Percentiles rank a stretch among this genome's conserved stretches.
phyloP scores from a whole-genome alignment of 2,888 invertebrate genomes.

The Dendrolimus houi region DNA sequence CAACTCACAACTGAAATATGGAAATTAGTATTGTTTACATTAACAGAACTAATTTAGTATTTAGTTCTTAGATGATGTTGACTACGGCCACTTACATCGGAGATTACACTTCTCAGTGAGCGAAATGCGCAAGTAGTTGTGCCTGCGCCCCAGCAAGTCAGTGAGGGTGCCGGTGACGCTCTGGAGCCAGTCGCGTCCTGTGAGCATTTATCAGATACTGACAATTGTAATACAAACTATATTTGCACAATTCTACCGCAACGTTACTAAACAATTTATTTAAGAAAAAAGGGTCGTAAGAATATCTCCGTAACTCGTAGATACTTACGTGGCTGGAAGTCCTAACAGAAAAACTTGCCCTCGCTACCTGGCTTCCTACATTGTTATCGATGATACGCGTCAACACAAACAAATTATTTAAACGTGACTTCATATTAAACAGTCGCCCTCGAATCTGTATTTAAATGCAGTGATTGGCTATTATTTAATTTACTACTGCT shows the following conservation, averaged over 20 bases:
- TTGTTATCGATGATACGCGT: constrained; percentile 3
- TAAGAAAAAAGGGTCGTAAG: no score
- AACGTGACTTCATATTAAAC: constrained; percentile 9
- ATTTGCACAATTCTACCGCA: no score
- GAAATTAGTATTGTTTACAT: no score
- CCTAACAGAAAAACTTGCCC: constrained; percentile 1
- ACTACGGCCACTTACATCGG: constrained; percentile 84
- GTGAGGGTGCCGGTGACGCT: constrained; percentile 64
- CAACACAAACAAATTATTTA: constrained; percentile 10
- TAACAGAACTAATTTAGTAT: no score
- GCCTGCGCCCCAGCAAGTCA: constrained; percentile 91
- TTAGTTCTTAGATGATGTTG: background rate
- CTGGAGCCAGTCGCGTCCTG: background rate
- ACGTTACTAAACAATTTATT: no score
- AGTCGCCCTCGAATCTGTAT: background rate
- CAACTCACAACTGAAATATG: no score
- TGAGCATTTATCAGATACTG: no score
- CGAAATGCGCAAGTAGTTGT: constrained; percentile 96
- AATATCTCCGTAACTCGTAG: no score
- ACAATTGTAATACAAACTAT: no score
- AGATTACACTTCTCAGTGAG: constrained; percentile 97
- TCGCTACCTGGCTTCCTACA: background rate
- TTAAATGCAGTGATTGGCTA: no score
- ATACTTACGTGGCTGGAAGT: constrained; percentile 10
- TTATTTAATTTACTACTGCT: no score